Conservation (phyloP, 2,888 invertebrate species). For the Nymphalis polychloros region DNA sequence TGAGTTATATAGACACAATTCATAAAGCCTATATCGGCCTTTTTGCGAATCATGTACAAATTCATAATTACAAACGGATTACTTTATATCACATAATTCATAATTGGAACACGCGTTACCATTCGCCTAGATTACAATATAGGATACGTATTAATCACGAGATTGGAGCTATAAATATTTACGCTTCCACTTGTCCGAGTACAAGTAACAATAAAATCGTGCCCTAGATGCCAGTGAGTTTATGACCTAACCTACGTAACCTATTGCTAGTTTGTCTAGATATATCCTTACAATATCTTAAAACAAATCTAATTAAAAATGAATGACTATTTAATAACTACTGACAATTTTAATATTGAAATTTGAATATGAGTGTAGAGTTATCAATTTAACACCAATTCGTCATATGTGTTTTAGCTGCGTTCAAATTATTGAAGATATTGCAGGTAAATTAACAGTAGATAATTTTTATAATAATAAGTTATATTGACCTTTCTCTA, state of each 20-base stretch:
- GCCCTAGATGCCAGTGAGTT: constrained; percentile 59
- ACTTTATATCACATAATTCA: constrained; percentile 5
- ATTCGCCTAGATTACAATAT: constrained; percentile 32
- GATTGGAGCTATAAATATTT: constrained; percentile 51
- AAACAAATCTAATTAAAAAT: too few species aligned
- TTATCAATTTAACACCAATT: too few species aligned
- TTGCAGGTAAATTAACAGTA: neutral
- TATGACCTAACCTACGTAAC: constrained; percentile 45
- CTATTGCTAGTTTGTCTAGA: constrained; percentile 5
- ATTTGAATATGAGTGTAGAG: too few species aligned
- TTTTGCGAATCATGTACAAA: neutral
- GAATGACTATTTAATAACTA: too few species aligned
- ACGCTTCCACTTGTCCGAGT: constrained; percentile 47
- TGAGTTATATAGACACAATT: too few species aligned
- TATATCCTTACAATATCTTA: neutral
- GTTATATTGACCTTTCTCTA: neutral
- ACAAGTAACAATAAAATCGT: constrained; percentile 58
- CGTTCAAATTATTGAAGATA: too few species aligned
- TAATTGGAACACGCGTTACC: constrained; percentile 20
- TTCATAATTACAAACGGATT: neutral
- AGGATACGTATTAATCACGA: constrained; percentile 46
- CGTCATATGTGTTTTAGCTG: too few species aligned
- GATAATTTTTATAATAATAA: neutral
- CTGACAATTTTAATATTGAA: too few species aligned
- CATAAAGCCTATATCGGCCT: too few species aligned